phyloP scores from a whole-genome alignment of 2,888 invertebrate genomes.

The Zootermopsis nevadensis region DNA sequence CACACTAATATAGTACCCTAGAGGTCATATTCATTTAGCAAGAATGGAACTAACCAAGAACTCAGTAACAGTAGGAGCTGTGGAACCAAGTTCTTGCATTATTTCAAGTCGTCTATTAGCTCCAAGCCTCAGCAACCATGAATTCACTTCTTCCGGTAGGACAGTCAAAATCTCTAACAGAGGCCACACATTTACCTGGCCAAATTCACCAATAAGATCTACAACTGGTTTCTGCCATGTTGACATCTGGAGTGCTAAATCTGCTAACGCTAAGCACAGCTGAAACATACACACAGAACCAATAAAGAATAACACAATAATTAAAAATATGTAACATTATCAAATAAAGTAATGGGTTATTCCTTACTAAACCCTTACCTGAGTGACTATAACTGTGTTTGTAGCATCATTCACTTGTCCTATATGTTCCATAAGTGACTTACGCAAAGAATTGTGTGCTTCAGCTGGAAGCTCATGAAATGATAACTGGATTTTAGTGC shows the following conservation, averaged over 20 bases:
- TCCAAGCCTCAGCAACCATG: conserved; percentile 81
- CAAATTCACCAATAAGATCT: conserved; percentile 84
- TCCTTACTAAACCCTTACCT: conserved; percentile 62
- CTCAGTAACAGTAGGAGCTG: conserved; percentile 50
- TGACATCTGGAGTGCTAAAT: conserved; percentile 93
- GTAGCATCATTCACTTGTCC: conserved; percentile 83
- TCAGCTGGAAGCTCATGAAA: conserved; percentile 91
- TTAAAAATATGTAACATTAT: too few species aligned
- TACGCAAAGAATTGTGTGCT: conserved; percentile 86
- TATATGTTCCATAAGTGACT: conserved; percentile 91
- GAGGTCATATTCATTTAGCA: too few species aligned
- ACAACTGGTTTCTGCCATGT: conserved; percentile 90
- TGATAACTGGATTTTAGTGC: conserved; percentile 91
- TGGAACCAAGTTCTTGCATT: conserved; percentile 69
- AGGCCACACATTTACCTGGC: conserved; percentile 73
- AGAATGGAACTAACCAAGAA: conserved; percentile 50
- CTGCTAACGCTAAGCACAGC: conserved; percentile 92
- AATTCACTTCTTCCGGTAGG: conserved; percentile 94
- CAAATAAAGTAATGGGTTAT: not conserved
- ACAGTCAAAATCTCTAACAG: conserved; percentile 93
- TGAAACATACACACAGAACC: conserved; percentile 58
- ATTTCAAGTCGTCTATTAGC: conserved; percentile 91
- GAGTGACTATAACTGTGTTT: conserved; percentile 87
- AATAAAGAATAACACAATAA: not conserved
- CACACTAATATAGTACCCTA: too few species aligned